A percentile compares a stretch with the other conserved stretches of the same genome.
Conservation (phyloP, 30 jellyfish, hydroid and myxozoan species). For the Aurelia aurita region DNA sequence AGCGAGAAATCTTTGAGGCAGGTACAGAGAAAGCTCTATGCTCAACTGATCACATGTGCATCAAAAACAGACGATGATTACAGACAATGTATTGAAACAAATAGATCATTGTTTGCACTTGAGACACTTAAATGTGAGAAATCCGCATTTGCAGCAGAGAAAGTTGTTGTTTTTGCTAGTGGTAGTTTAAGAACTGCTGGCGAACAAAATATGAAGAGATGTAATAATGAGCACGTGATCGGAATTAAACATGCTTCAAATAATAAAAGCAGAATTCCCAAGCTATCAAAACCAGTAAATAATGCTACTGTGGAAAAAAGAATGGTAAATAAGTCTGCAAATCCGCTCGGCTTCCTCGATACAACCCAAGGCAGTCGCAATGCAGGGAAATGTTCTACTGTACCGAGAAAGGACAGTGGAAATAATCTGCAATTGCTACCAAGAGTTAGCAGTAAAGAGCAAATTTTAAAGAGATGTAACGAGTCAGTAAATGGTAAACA, state of each 20-base stretch:
- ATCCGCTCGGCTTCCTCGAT: too few relatives aligned
- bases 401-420: too few relatives aligned
- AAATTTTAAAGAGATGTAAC: not conserved
- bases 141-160: not conserved
- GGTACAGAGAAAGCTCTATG: not conserved
- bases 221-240: too few relatives aligned
- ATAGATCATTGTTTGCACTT: slow-evolving; percentile 4
- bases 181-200: not conserved
- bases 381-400: too few relatives aligned
- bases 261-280: not conserved
- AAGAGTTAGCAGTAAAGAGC: not conserved
- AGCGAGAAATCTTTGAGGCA: not conserved
- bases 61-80: not conserved
- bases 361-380: too few relatives aligned
- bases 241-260: too few relatives aligned
- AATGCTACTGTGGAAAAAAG: not conserved
- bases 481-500: too few relatives aligned
- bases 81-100: not conserved
- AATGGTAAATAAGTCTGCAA: too few relatives aligned
- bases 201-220: not conserved
- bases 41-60: not conserved
- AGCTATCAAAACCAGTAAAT: not conserved
- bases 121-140: not conserved
- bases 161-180: not conserved
- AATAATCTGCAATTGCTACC: not conserved